Evolutionary conservation across 2,797 vertebrate genomes (phyloP), one percentile per base, ranked within the genome.

Genomic region (Limnodromus scolopaceus): DNA sequence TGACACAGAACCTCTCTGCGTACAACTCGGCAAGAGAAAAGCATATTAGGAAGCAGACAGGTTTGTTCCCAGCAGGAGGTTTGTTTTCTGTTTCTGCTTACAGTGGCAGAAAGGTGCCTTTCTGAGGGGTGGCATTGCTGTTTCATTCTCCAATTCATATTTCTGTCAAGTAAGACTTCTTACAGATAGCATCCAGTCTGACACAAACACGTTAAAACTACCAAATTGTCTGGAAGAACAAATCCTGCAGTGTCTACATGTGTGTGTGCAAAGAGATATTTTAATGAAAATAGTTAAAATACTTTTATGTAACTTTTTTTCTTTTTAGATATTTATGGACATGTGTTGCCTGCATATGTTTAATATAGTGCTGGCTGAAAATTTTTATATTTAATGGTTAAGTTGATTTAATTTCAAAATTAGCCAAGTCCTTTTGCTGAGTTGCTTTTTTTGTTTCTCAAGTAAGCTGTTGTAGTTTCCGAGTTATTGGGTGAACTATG

Each of bases 21-120:
- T 54, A 94, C 34, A 92, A 20, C 53, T 77, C 6, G 1, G 53
- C 38, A 89, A 94, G 78, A 95, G 89, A 45, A 94, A 91, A 83
- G 51, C 68, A 16, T 66, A 72, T 92, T 55, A 93, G 45, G 58
- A 64, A 79, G 45, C 6, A 71, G 71, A 41, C 38, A 77, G 66
- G 68, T 93, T 96, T 95, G 75, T 51, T 95, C 90, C 20, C 70
- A 85, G 92, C 60, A 68, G 88, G 90, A 82, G 48, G 30, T 93
- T 87, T 92, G 54, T 66, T 88, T 84, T 22, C 11, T 68, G 53
- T 15, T 60, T 80, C 45, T 92, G 19, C 32, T 93, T 91, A n/a
- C 43, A 77, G 39, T 34, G 55, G 6, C 16, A 49, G 70, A 84
- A 84, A 74, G 51, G 13, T 77, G 84, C 36, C 27, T 65, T 89